Base-by-base conservation (phyloP, 2,113 vertebrate species). In the Micromys minutus region DNA sequence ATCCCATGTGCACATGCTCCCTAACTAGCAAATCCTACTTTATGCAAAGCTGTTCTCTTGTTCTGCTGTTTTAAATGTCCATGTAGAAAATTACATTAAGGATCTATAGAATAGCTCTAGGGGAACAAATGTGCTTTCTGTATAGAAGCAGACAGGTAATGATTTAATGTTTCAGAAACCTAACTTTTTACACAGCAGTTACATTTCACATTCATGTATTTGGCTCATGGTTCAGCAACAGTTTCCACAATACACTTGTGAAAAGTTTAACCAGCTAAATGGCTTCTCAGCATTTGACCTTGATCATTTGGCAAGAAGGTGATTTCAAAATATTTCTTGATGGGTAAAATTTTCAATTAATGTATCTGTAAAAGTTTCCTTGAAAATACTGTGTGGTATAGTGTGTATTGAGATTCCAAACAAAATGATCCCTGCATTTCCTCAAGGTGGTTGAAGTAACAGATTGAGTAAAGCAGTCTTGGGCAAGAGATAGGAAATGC, bases 51-150 rank as follows among this genome's bases (percentile, higher is more conserved):
- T 98, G 97, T 98, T 98, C 98, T 98, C 97, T 98, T 98, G 98
- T 98, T 98, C 98, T 99, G 98, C 98, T 98, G 98, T 98, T 98
- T 98, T 98, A 98, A 98, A 97, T 98, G 98, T 98, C 98, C 97
- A 98, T 98, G 98, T 98, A 98, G 97, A 98, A 95, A 94, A 97
- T 97, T 97, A 97, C 89, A 96, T 98, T 98, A 94, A 98, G 97
- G 96, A 98, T 98, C 94, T 42, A 95, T 99, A 98, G 98, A 98
- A 95, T 98, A 98, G 98, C 96, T 98, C 86, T 97, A 96, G 96
- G 90, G 87, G 96, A 98, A 98, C 98, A 98, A 98, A 98, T 97
- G 96, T 98, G 95, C 98, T 98, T 95, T 98, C 95, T 98, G 97
- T 98, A 97, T 98, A 97, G 98, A 98, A 98, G 98, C 98, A 97